Base-by-base conservation (phyloP, 2,797 vertebrate genomes). In the Rachycentron canadum region DNA sequence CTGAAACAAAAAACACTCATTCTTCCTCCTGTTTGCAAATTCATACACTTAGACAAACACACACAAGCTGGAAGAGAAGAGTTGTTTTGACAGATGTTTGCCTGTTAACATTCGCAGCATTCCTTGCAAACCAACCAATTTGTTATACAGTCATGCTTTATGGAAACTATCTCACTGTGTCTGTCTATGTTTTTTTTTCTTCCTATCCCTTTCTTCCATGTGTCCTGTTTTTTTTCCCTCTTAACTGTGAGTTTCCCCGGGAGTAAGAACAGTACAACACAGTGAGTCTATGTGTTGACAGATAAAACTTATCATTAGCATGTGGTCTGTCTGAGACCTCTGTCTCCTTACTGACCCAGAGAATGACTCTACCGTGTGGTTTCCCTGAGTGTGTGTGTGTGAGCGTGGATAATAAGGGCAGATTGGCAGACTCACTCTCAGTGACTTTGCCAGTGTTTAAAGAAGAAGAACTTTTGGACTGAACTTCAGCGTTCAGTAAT, bases 111-210 rank as follows among this genome's bases (percentile, higher is more conserved):
- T 86, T 77, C 83, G 85, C 69, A 84, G 86, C 91, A 88, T 88
- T 89, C 81, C 86, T 82, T 8, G n/a, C 53, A 80, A 84, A 90
- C 86, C 73, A 32, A 84, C 78, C 87, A 83, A 88, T 84, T 92
- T 88, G 85, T 85, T 62, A 77, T 47, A 86, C 55, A 74, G 84
- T 84, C 78, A 70, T 89, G 87, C 82, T 87, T 88, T 75, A 69
- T 75, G 69, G 62, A 81, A 79, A 64, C 49, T 45, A 19, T 61
- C 59, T 76, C 32, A 5, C 67, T 57, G 16, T 30, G 3, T 73
- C 25, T 65, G 45, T 21, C 7, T 52, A 2, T 55, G 52, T 53
- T 7, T 59, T 52, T 53, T 7, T 56, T 70, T n/a, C 21, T 28
- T 40, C 7, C 56, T 38, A 34, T 55, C 59, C 17, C 34, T 73